Conservation (phyloP, 2,888 invertebrate genomes). For the Synergus gifuensis region DNA sequence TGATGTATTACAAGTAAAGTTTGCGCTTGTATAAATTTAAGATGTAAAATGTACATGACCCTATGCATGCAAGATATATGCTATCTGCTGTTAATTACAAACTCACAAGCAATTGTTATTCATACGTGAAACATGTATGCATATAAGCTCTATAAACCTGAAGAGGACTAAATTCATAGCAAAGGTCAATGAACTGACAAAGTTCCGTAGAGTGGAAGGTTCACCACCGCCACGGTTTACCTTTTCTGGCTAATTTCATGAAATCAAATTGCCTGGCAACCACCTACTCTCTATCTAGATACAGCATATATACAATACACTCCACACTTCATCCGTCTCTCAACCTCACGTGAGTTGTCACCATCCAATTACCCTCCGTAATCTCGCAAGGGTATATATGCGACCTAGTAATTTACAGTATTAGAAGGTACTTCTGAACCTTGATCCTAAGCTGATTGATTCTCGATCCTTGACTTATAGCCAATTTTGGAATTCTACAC, state of each 20-base stretch:
- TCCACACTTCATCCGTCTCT: conserved; percentile 1
- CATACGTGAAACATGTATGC: conserved; percentile 3
- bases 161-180: conserved; percentile 30
- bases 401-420: conserved; percentile 61
- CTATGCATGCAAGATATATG: not conserved
- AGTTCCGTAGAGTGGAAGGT: conserved; percentile 49
- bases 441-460: conserved; percentile 26
- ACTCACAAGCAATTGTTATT: conserved; percentile 31
- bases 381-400: conserved; percentile 58
- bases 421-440: conserved; percentile 46
- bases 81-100: conserved; percentile 29
- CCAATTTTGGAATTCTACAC: conserved; percentile 2
- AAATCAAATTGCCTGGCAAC: conserved; percentile 40
- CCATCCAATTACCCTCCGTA: conserved; percentile 65
- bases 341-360: conserved; percentile 42
- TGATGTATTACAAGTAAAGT: not conserved
- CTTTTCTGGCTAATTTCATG: conserved; percentile 48
- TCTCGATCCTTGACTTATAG: conserved; percentile 1
- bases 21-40: not conserved
- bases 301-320: not conserved
- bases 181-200: conserved; percentile 55
- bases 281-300: not conserved
- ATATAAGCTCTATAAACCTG: conserved; percentile 15
- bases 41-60: not conserved
- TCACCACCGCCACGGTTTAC: conserved; percentile 46